phyloP scores from a whole-genome alignment of 1,140 invertebrate species.

The Zaprionus capensis region DNA sequence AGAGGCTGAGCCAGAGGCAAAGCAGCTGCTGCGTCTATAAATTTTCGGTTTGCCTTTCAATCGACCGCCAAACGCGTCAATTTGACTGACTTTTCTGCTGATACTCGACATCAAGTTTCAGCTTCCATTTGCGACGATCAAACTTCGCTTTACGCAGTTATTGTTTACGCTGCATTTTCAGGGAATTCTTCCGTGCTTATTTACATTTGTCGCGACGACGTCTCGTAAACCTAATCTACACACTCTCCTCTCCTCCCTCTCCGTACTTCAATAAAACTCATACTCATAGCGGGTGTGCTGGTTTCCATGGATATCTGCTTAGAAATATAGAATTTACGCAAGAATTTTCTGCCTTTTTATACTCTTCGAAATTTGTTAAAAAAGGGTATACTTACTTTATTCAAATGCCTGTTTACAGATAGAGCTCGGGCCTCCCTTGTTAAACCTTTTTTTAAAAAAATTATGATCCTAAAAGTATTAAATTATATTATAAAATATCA shows the following conservation, averaged over 20 bases:
- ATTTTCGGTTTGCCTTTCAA: conserved; percentile 74
- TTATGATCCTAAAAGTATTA: too few relatives aligned
- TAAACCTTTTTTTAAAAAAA: too few relatives aligned
- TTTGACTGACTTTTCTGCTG: conserved; percentile 67
- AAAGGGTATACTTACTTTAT: too few relatives aligned
- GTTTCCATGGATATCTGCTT: too few relatives aligned
- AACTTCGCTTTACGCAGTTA: conserved; percentile 13
- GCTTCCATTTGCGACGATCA: background rate
- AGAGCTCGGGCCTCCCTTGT: too few relatives aligned
- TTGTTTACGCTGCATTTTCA: conserved; percentile 28
- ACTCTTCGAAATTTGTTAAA: too few relatives aligned
- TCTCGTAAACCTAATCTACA: background rate
- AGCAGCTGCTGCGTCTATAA: conserved; percentile 54
- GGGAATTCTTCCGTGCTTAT: conserved; percentile 34
- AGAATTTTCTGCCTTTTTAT: too few relatives aligned
- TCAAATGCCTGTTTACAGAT: too few relatives aligned
- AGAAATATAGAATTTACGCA: too few relatives aligned
- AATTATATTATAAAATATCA: too few relatives aligned
- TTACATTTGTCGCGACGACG: conserved; percentile 64
- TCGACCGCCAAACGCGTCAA: conserved; percentile 57
- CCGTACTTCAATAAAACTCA: too few relatives aligned
- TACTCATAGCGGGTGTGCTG: too few relatives aligned
- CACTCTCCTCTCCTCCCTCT: background rate
- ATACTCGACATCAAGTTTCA: conserved; percentile 13
- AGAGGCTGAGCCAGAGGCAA: background rate